phyloP scores from a whole-genome alignment of 2,888 invertebrate species.

The Eupithecia inturbata region DNA sequence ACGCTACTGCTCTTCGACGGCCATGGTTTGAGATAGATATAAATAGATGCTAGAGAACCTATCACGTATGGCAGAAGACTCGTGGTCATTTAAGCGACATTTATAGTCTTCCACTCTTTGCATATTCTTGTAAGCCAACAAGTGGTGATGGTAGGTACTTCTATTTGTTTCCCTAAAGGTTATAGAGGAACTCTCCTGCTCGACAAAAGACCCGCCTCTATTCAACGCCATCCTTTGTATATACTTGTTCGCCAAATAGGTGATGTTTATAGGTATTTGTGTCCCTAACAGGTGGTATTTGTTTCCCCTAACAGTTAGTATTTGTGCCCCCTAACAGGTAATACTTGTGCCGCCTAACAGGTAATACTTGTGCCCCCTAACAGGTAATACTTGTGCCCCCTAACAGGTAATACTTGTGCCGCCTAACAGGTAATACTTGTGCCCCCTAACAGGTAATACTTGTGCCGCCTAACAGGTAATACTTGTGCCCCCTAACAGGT shows the following conservation, averaged over 20 bases:
- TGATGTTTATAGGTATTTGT: neutral
- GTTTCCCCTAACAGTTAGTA: neutral
- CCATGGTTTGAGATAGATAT: no score
- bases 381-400: neutral
- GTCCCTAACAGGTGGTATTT: neutral
- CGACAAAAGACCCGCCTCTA: neutral
- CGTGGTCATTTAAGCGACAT: neutral
- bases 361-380: neutral
- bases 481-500: neutral
- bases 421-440: neutral
- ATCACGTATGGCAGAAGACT: conserved; percentile 86
- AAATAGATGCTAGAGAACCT: conserved; percentile 90
- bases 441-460: conserved; percentile 81
- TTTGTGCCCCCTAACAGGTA: neutral
- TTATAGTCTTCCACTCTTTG: neutral
- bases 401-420: neutral
- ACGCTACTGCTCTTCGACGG: no score
- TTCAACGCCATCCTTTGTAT: neutral
- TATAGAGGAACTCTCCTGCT: neutral
- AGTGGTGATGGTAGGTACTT: neutral
- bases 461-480: neutral
- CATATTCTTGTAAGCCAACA: neutral
- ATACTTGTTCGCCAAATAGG: neutral
- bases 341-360: neutral
- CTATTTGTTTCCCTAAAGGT: neutral